Evolutionary conservation across 1,140 invertebrate genomes (phyloP).

Genomic region (Thaumetopoea pityocampa): DNA sequence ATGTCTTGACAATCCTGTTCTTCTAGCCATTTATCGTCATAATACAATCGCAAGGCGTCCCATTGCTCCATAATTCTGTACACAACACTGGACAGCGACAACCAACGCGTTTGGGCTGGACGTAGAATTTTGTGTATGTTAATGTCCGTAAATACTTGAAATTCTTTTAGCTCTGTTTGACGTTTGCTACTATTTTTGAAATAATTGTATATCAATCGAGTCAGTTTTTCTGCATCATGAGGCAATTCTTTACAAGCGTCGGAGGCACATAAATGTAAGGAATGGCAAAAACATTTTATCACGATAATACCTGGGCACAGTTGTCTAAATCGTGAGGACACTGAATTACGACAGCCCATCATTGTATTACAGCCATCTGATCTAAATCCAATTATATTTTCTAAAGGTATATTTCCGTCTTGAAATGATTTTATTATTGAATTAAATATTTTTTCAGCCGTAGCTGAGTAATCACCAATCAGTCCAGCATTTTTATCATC

Average conservation of each 20-base stretch:
- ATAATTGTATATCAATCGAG: slow-evolving; percentile 33
- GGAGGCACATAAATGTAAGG: slow-evolving; percentile 41
- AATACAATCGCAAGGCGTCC: slow-evolving; percentile 4
- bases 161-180: slow-evolving; percentile 4
- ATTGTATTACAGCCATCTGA: slow-evolving; percentile 49
- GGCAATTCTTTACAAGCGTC: slow-evolving; percentile 50
- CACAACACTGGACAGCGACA: slow-evolving; percentile 37
- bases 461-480: slow-evolving; percentile 29
- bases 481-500: slow-evolving; percentile 9
- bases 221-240: slow-evolving; percentile 31
- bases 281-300: slow-evolving; percentile 59
- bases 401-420: slow-evolving; percentile 29
- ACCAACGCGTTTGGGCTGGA: slow-evolving; percentile 40
- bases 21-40: slow-evolving; percentile 6
- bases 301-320: slow-evolving; percentile 37
- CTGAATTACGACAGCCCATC: slow-evolving; percentile 51
- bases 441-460: slow-evolving; percentile 35
- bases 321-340: slow-evolving; percentile 28
- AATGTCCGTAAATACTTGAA: slow-evolving; percentile 3
- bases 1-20: neutral
- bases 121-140: slow-evolving; percentile 26
- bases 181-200: slow-evolving; percentile 44
- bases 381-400: slow-evolving; percentile 56
- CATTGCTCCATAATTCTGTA: slow-evolving; percentile 43
- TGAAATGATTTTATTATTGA: slow-evolving; percentile 30